phyloP scores from a whole-genome alignment of 2,113 vertebrate genomes.

The Catharus bicknelli region DNA sequence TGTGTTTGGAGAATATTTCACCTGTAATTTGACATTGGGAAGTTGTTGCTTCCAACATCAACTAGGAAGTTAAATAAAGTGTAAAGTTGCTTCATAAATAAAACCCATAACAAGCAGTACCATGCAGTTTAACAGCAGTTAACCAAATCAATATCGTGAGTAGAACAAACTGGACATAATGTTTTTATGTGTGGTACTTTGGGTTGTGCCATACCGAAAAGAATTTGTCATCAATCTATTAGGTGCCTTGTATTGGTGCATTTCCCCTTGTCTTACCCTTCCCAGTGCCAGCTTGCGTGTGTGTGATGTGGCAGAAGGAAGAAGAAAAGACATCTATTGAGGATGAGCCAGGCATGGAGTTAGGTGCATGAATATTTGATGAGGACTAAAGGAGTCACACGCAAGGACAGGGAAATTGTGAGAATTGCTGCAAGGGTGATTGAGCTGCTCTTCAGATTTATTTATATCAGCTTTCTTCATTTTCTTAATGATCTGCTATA shows the following conservation, averaged over 20 bases:
- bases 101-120: background rate
- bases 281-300: background rate
- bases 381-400: constrained; percentile 2
- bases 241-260: background rate
- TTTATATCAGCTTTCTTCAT: background rate
- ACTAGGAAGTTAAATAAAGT: background rate
- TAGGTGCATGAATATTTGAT: constrained; percentile 17
- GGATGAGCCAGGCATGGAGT: background rate
- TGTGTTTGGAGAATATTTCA: background rate
- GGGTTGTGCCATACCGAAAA: background rate
- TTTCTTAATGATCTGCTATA: background rate
- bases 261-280: background rate
- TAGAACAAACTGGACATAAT: background rate
- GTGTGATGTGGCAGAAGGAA: background rate
- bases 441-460: background rate
- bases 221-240: background rate
- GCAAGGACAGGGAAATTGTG: background rate
- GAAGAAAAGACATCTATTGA: background rate
- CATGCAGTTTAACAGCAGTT: background rate
- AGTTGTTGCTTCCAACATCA: background rate
- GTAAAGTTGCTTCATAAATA: background rate
- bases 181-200: background rate
- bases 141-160: background rate
- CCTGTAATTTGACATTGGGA: background rate
- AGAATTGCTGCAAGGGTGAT: background rate